Evolutionary conservation across 2,888 invertebrate species (phyloP), one percentile per base, ranked within the genome.

Genomic region (Tanytarsus gracilentus): DNA sequence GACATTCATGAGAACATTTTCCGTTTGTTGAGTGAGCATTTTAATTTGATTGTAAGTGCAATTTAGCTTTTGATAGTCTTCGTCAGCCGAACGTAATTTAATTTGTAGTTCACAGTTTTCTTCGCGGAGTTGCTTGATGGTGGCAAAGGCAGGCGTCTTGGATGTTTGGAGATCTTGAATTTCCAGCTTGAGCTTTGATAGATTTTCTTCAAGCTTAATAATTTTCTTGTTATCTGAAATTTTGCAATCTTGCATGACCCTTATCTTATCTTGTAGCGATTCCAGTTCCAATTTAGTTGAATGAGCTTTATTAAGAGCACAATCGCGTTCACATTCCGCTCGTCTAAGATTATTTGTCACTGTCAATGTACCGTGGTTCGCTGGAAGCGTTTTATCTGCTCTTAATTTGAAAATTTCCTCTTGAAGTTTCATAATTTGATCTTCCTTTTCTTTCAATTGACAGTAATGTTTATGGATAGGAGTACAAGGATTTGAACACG

Each of bases 271-370:
- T 26, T 78, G 76, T 8, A 84, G 67, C 1, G 76, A 73, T 66
- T 81, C 77, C 36, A 80, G 75, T 69, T 85, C 84, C 65, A 78
- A 77, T 63, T 79, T 78, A n/a, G 82, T 66, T 30, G 80, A 74
- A 61, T 77, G 75, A 8, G 81, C 69, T 64, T 83, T 82, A 1
- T 73, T 72, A 63, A 75, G 75, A 2, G 78, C 74, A 5, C 75
- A 65, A 65, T 83, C 81, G 39, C 79, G 72, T 69, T 84, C 83
- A 3, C 73, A 68, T 64, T 74, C 74, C 0, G 68, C 65, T 1
- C 74, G 68, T 3, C 66, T 63, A 7, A 74, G 18, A 27, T n/a
- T 58, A n/a, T 58, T 58, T 9, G 30, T 48, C 6, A 48, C 29
- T 21, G 58, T 26, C 3, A 58, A 21, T 8, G 21, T 6, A 2